Evolutionary conservation across 2,113 vertebrate species (phyloP).

Genomic region (Morone saxatilis): DNA sequence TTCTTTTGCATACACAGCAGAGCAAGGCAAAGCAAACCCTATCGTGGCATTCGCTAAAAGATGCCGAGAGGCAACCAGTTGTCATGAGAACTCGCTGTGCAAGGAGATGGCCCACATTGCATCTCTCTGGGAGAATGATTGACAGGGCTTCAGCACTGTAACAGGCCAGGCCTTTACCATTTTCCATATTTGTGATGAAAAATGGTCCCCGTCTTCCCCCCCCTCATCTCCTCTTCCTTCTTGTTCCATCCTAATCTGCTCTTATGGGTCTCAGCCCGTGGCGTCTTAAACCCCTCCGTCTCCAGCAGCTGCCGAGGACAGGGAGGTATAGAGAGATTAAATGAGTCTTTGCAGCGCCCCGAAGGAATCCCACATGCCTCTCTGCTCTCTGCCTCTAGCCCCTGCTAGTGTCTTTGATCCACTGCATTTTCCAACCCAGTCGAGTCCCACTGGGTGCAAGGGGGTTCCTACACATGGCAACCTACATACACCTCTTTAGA

Average conservation of each 20-base stretch:
- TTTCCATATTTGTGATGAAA: slow-evolving; percentile 65
- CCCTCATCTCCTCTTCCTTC: slow-evolving; percentile 52
- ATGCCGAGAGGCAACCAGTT: slow-evolving; percentile 38
- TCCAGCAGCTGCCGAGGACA: slow-evolving; percentile 80
- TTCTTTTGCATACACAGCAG: slow-evolving; percentile 48
- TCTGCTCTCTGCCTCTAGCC: slow-evolving; percentile 64
- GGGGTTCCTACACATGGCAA: slow-evolving; percentile 63
- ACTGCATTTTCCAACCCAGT: slow-evolving; percentile 53
- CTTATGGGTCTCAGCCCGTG: slow-evolving; percentile 73
- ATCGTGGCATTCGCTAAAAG: slow-evolving; percentile 43
- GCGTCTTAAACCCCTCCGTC: slow-evolving; percentile 74
- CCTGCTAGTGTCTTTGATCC: slow-evolving; percentile 73
- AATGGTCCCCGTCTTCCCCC: slow-evolving; percentile 16
- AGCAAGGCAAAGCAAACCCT: slow-evolving; percentile 45
- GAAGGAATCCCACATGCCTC: slow-evolving; percentile 70
- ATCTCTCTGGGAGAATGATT: slow-evolving; percentile 45
- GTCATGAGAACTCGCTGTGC: slow-evolving; percentile 2
- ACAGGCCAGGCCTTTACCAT: slow-evolving; percentile 34
- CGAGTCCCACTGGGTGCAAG: slow-evolving; percentile 26
- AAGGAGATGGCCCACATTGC: slow-evolving; percentile 19
- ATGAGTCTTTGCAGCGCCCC: slow-evolving; percentile 71
- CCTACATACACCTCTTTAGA: slow-evolving; percentile 49
- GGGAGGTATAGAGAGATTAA: slow-evolving; percentile 78
- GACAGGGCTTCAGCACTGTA: slow-evolving; percentile 36
- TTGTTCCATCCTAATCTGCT: slow-evolving; percentile 77